These are phyloP conservation scores for Watsonalla binaria DNA, from an alignment of 2,888 invertebrate species.

Conservation along the genomic window DNA sequence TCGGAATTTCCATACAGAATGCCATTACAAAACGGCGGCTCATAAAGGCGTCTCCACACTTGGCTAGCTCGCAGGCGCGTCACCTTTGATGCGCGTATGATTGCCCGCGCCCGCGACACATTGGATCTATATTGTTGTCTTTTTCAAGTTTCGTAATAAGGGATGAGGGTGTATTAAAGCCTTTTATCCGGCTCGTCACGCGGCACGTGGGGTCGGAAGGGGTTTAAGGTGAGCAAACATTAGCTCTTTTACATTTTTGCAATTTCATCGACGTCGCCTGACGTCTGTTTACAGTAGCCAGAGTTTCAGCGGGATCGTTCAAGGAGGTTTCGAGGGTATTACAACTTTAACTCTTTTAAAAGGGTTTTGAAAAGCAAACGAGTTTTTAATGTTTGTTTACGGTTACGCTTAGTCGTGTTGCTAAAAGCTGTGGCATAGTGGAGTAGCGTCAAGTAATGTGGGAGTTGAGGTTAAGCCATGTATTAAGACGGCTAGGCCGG, in stretches of 20 bases:
- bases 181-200: conserved; percentile 79
- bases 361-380: conserved; percentile 59
- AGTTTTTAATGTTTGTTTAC: conserved; percentile 58
- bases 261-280: conserved; percentile 73
- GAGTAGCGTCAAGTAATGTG: conserved; percentile 41
- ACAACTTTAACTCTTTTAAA: conserved; percentile 65
- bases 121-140: conserved; percentile 79
- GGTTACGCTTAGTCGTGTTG: conserved; percentile 39
- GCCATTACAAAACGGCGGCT: conserved; percentile 57
- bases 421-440: conserved; percentile 33
- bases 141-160: conserved; percentile 80
- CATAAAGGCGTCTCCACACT: conserved; percentile 72
- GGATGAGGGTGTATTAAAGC: conserved; percentile 80
- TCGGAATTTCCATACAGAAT: conserved; percentile 56
- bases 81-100: conserved; percentile 78
- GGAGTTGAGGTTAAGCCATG: conserved; percentile 53
- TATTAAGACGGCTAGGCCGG: conserved; percentile 67
- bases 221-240: conserved; percentile 79
- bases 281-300: conserved; percentile 64
- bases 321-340: conserved; percentile 52
- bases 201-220: conserved; percentile 72
- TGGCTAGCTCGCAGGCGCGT: conserved; percentile 62
- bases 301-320: conserved; percentile 41
- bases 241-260: conserved; percentile 79
- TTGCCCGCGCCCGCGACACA: conserved; percentile 78